Evolutionary conservation across 1,140 invertebrate genomes (phyloP).

Genomic region (Hestina assimilis): DNA sequence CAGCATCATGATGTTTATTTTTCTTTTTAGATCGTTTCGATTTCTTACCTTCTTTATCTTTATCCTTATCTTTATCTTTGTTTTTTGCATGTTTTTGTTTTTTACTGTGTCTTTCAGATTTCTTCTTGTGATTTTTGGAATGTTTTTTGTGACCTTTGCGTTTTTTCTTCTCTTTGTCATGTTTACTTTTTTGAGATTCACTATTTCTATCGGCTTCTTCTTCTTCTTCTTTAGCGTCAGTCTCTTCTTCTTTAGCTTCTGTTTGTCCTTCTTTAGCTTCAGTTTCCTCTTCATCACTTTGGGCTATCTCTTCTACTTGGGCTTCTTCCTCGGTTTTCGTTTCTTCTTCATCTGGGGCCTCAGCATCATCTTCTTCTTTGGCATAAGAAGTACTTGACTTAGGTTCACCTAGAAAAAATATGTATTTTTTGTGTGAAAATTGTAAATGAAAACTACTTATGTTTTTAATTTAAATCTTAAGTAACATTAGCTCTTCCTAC

Average conservation of each 20-base stretch:
- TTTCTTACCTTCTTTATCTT: constrained; percentile 64
- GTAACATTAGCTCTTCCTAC: not conserved
- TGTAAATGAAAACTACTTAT: no score
- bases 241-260: constrained; percentile 44
- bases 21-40: constrained; percentile 72
- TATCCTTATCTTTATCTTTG: constrained; percentile 57
- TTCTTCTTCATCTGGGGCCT: not conserved
- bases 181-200: constrained; percentile 73
- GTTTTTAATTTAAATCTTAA: no score
- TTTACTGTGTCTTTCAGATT: constrained; percentile 56
- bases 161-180: constrained; percentile 71
- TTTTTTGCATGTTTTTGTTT: constrained; percentile 58
- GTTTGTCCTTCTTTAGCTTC: constrained; percentile 1
- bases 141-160: constrained; percentile 77
- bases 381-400: constrained; percentile 57
- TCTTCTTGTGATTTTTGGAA: constrained; percentile 71
- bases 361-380: constrained; percentile 51
- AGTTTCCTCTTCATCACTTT: constrained; percentile 56
- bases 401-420: constrained; percentile 50
- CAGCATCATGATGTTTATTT: constrained; percentile 55
- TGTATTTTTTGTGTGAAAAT: not conserved
- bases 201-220: constrained; percentile 54
- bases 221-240: no score
- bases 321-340: no score
- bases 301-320: constrained; percentile 45